These are phyloP conservation scores for Chaetura pelagica DNA, from an alignment of 2,113 vertebrate genomes.

Conservation along the genomic window DNA sequence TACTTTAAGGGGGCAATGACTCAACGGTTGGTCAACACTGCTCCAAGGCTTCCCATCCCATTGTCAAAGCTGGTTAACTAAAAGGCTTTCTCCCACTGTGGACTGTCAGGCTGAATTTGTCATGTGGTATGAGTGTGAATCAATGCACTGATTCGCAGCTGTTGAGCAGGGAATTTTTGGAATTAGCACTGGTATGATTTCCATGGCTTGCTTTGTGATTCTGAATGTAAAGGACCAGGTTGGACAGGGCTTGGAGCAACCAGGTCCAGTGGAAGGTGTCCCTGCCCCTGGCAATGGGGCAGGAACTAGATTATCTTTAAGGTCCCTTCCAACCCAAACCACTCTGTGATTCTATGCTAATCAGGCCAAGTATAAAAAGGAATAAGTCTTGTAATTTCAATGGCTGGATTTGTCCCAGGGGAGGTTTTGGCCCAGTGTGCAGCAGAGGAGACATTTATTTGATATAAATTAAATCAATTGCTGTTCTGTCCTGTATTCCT, in stretches of 20 bases:
- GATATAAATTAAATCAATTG: neutral
- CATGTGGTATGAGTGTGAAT: neutral
- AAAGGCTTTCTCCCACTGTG: neutral
- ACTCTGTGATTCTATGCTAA: neutral
- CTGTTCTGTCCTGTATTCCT: slow-evolving; percentile 1
- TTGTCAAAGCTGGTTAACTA: slow-evolving; percentile 41
- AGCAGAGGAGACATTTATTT: neutral
- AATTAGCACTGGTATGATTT: slow-evolving; percentile 14
- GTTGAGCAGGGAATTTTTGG: neutral
- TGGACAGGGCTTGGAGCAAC: no score
- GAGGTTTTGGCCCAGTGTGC: neutral
- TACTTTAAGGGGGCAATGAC: neutral
- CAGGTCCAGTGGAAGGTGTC: no score
- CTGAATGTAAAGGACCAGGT: neutral
- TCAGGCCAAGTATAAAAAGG: neutral
- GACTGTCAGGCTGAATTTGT: slow-evolving; percentile 51
- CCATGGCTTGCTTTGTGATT: neutral
- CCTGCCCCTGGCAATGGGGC: no score
- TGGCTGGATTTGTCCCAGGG: neutral
- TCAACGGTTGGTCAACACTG: neutral
- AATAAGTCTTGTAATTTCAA: neutral
- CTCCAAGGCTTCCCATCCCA: neutral
- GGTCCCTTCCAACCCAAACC: no score
- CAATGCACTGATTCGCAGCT: slow-evolving; percentile 48
- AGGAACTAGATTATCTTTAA: no score